Evolutionary conservation across 2,797 vertebrate species (phyloP).

Genomic region (Sardinella longiceps): DNA sequence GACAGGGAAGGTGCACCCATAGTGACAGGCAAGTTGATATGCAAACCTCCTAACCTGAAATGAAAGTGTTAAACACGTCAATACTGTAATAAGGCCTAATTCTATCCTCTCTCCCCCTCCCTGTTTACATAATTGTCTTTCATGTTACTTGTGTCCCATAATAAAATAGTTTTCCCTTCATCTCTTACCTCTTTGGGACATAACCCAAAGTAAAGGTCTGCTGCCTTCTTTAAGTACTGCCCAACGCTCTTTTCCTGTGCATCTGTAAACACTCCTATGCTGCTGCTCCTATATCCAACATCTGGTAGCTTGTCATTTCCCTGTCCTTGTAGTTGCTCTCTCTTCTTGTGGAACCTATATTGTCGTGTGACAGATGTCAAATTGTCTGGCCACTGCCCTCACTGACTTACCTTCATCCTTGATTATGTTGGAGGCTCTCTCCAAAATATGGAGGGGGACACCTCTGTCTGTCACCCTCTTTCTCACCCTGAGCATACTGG

Average conservation of each 20-base stretch:
- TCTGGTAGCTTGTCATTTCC: not conserved
- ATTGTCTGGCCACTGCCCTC: not conserved
- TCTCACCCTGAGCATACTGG: not conserved
- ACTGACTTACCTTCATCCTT: not conserved
- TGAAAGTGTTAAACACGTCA: too few relatives aligned
- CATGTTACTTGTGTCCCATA: too few relatives aligned
- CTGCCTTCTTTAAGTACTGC: not conserved
- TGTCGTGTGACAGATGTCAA: not conserved
- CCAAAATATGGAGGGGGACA: not conserved
- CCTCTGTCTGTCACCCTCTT: not conserved
- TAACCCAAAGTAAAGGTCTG: not conserved
- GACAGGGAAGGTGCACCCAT: not conserved
- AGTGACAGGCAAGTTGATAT: not conserved
- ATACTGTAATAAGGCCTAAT: too few relatives aligned
- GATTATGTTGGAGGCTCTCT: not conserved
- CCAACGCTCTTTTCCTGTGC: not conserved
- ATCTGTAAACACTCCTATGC: not conserved
- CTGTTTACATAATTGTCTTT: too few relatives aligned
- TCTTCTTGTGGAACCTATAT: not conserved
- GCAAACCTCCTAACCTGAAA: not conserved
- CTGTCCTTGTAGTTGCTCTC: not conserved
- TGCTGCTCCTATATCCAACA: not conserved
- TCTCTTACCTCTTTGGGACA: not conserved
- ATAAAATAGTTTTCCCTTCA: too few relatives aligned
- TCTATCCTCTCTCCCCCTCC: too few relatives aligned